A percentile compares a stretch with the other conserved stretches of the same genome.
These are phyloP conservation scores for Agelastica alni DNA, from an alignment of 2,888 invertebrate species.

Conservation along the genomic window DNA sequence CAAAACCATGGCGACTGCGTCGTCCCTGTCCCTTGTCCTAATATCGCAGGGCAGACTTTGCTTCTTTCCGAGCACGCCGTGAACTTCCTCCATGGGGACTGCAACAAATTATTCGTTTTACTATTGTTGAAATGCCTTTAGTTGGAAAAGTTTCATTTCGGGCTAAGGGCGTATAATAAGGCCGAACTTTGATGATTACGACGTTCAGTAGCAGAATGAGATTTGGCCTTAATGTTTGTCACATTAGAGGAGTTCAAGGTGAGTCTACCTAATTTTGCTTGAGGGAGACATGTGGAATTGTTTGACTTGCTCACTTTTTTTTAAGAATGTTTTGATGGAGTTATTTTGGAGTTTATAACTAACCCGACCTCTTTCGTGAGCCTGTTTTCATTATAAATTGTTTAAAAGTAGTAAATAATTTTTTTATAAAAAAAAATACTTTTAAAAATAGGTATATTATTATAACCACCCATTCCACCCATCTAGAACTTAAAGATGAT, in stretches of 20 bases:
- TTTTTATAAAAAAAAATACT: too few species aligned
- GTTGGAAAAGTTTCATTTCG: conserved; percentile 46
- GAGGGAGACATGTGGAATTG: too few species aligned
- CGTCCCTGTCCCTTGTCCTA: conserved; percentile 74
- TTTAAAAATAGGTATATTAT: too few species aligned
- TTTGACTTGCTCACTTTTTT: too few species aligned
- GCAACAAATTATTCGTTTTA: conserved; percentile 55
- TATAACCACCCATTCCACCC: too few species aligned
- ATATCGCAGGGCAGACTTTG: conserved; percentile 88
- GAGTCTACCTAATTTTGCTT: background rate
- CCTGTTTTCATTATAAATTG: too few species aligned
- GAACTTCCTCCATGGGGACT: conserved; percentile 81
- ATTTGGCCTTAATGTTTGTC: conserved; percentile 14
- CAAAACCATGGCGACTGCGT: conserved; percentile 84
- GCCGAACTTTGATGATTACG: conserved; percentile 45
- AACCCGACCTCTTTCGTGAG: too few species aligned
- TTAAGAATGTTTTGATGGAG: too few species aligned
- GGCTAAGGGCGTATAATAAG: conserved; percentile 34
- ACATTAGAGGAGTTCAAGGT: conserved; percentile 9
- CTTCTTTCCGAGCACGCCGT: conserved; percentile 80
- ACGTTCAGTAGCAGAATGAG: conserved; percentile 32
- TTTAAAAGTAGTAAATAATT: too few species aligned
- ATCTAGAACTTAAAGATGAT: too few species aligned
- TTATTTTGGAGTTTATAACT: too few species aligned
- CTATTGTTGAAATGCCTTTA: conserved; percentile 47